Evolutionary conservation across 2,113 vertebrate genomes (phyloP), one percentile per base, ranked within the genome.

Genomic region (Cheirogaleus medius): DNA sequence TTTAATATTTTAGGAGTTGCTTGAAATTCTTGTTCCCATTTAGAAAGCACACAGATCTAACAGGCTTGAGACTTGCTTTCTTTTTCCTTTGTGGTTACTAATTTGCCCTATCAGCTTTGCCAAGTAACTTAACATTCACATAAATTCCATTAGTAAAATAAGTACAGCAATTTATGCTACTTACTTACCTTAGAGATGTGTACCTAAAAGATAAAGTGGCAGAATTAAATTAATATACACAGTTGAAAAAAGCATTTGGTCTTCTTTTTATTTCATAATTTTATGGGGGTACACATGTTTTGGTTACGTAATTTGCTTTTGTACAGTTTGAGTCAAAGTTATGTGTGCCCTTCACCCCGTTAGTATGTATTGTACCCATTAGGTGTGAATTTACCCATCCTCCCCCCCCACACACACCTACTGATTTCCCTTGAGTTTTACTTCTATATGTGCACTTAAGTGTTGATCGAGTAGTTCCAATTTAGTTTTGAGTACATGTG

Each of bases 91-190:
- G 14, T 86, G 15, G 13, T 87, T 92, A 90, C 20, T 83, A 91
- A 92, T 90, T 92, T 96, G 37, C 23, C 37, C n/a, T 60, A 82
- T 82, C 34, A 94, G n/a, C 23, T 69, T 95, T 87, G 1, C 20
- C 25, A 96, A 88, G n/a, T 69, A 94, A 90, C 39, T 85, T 96
- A 94, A 74, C 3, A 0, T 89, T 21, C 82, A 94, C 81, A 83
- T 83, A 95, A 94, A 96, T 81, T 91, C 52, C 49, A 76, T 83
- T 91, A 95, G 29, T 87, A 95, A 97, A 96, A 71, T 93, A 97
- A 93, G 17, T 37, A 68, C 1, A 76, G 1, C 76, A 89, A 93
- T 66, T 91, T 91, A 96, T 92, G 15, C 39, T 83, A 60, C 60
- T 83, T 93, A 42, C 18, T 58, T 76, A 97, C 6, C 21, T 94